phyloP scores from a whole-genome alignment of 2,113 vertebrate species.

The Furnarius figulus region DNA sequence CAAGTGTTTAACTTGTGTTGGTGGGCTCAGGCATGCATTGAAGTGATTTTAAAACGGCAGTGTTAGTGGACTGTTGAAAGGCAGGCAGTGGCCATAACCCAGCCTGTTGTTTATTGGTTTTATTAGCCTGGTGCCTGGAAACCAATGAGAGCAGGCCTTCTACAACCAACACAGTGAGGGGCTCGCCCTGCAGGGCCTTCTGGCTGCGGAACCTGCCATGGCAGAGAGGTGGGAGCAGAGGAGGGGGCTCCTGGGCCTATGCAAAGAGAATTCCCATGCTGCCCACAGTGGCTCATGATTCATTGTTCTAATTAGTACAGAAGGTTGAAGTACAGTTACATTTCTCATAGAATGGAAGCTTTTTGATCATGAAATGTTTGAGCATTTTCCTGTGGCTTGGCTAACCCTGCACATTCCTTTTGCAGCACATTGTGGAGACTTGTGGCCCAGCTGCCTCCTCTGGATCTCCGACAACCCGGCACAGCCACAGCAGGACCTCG shows the following conservation, averaged over 20 bases:
- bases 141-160: not conserved
- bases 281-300: rapidly evolving
- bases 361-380: rapidly evolving
- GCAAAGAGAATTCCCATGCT: not conserved
- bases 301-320: not conserved
- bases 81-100: not conserved
- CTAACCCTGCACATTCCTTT: not conserved
- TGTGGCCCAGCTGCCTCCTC: rapidly evolving
- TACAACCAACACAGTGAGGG: not conserved
- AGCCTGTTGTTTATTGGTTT: not conserved
- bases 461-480: rapidly evolving
- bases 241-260: rapidly evolving
- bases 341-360: not conserved
- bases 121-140: not conserved
- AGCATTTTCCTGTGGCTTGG: not conserved
- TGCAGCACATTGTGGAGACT: not conserved
- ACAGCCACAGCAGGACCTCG: rapidly evolving
- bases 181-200: not conserved
- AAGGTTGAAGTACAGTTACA: not conserved
- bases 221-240: not conserved
- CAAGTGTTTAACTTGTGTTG: not conserved
- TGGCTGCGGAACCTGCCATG: not conserved
- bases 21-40: not conserved
- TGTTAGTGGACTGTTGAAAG: not conserved
- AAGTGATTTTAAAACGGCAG: not conserved